phyloP scores from a whole-genome alignment of 2,113 vertebrate genomes.

The Paralichthys olivaceus region DNA sequence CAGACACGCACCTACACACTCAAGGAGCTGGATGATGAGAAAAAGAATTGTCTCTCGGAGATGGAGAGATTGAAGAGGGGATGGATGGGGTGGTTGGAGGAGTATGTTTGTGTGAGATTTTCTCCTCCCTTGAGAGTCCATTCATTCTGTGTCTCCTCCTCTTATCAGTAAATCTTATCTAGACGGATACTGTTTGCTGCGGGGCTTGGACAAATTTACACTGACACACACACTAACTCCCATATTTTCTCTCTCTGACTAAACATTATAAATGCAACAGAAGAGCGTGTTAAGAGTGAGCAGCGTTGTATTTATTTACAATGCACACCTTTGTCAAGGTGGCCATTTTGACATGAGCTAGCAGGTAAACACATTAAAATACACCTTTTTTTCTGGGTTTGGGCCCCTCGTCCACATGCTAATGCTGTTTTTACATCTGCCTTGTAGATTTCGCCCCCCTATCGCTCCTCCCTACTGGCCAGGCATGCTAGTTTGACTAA shows the following conservation, averaged over 20 bases:
- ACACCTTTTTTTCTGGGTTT: no score
- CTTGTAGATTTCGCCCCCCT: no score
- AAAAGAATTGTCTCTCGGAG: slow-evolving; percentile 22
- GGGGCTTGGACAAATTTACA: slow-evolving; percentile 43
- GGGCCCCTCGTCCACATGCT: no score
- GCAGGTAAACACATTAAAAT: no score
- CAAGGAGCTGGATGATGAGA: slow-evolving; percentile 15
- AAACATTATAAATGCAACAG: neutral
- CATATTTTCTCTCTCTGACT: neutral
- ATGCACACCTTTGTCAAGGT: neutral
- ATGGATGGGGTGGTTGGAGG: neutral
- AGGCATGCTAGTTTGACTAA: no score
- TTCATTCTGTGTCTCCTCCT: slow-evolving; percentile 40
- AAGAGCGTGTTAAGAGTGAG: neutral
- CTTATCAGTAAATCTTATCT: slow-evolving; percentile 49
- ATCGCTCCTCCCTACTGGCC: no score
- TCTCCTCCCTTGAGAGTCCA: slow-evolving; percentile 35
- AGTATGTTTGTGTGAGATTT: neutral
- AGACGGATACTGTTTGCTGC: slow-evolving; percentile 39
- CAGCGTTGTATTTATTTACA: neutral
- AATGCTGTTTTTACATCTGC: no score
- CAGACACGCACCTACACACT: neutral
- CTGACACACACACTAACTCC: slow-evolving; percentile 2
- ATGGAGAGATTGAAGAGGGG: slow-evolving; percentile 28
- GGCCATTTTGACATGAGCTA: neutral